Evolutionary conservation across 2,888 invertebrate species (phyloP), one percentile per base, ranked within the genome.

Genomic region (Pedicia rivosa): DNA sequence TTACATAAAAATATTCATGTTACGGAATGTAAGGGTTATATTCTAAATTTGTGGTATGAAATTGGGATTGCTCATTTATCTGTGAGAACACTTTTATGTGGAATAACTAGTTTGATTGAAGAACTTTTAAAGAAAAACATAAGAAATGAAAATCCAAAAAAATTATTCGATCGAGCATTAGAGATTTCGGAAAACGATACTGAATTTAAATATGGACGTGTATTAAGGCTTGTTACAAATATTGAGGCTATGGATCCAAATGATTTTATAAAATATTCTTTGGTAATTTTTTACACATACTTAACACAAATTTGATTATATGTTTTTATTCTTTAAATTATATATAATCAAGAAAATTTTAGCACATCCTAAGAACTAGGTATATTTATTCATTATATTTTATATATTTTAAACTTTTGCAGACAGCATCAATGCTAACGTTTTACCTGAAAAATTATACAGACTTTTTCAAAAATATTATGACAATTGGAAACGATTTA

Each of bases 61-160:
- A 70, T 83, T 27, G 86, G 87, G 20, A 76, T 87, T 41, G 78
- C 75, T 1, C 76, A 2, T 59, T 84, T 16, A 53, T 86, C 13
- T 35, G 7, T 16, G 25, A 20, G 17, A 20, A 50, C 0, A 19
- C 39, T 2, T 34, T 48, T 14, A 22, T 40, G 9, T 40, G 38
- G 40, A 10, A 30, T 12, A 14, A 35, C 5, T 33, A 29, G 19
- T n/a, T 17, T 1, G 13, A 16, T 33, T 7, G 13, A 27, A 4
- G 6, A 25, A 7, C 25, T 40, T 3, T 13, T 3, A 20, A 30
- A 10, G 9, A 19, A 10, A 8, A 5, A 3, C 5, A 2, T 8
- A 14, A 28, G 5, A 15, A 14, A 9, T 22, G 10, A 33, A 14
- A 24, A 20, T 22, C 35, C 26, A 9, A 14, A 5, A 24, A 27